Conservation (phyloP, 2,888 invertebrate species). For the Andrena marginata region DNA sequence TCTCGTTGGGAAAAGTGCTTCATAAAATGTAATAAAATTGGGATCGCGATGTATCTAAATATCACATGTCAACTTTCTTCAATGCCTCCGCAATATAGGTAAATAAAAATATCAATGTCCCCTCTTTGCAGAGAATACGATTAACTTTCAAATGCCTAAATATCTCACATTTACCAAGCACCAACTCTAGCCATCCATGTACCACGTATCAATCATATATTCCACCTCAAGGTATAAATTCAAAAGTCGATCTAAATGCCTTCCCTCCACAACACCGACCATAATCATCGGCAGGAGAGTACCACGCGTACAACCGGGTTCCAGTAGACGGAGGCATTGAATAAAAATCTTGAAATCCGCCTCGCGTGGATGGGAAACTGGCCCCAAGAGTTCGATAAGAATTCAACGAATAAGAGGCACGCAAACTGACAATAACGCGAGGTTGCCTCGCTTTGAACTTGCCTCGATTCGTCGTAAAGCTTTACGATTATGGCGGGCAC, state of each 20-base stretch:
- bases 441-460: slow-evolving; percentile 9
- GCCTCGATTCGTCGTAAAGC: slow-evolving; percentile 54
- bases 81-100: too few relatives aligned
- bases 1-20: neutral
- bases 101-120: too few relatives aligned
- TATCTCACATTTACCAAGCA: too few relatives aligned
- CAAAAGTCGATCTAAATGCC: too few relatives aligned
- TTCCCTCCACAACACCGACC: too few relatives aligned
- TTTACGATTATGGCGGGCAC: slow-evolving; percentile 39
- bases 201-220: too few relatives aligned
- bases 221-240: too few relatives aligned
- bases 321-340: neutral
- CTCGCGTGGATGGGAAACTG: neutral
- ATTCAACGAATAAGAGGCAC: slow-evolving; percentile 9
- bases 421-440: slow-evolving; percentile 13
- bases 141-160: too few relatives aligned
- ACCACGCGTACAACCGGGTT: neutral
- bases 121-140: too few relatives aligned
- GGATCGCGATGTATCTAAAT: too few relatives aligned
- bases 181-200: too few relatives aligned
- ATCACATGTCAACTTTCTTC: too few relatives aligned
- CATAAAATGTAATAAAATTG: neutral
- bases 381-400: slow-evolving; percentile 16
- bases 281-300: neutral
- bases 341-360: neutral